Conservation (phyloP, 2,888 invertebrate genomes). For the Nasonia oneida region DNA sequence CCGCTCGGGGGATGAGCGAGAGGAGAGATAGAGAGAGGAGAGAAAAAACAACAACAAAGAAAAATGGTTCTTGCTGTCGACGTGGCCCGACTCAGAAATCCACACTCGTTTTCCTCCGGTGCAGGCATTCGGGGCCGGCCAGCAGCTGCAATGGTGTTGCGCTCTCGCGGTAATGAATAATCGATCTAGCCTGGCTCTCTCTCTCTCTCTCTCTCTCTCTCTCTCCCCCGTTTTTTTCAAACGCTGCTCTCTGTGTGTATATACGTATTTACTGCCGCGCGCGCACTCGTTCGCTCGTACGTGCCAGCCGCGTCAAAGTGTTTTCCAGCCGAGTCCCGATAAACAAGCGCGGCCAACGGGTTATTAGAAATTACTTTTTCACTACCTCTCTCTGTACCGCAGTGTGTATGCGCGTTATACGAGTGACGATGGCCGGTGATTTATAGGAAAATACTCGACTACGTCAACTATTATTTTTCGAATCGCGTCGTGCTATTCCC, state of each 20-base stretch:
- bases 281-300: neutral
- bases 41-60: constrained; percentile 6
- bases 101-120: neutral
- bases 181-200: constrained; percentile 22
- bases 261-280: constrained; percentile 39
- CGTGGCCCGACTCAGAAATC: constrained; percentile 26
- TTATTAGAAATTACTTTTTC: constrained; percentile 54
- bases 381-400: neutral
- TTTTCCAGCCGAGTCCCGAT: constrained; percentile 34
- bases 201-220: neutral
- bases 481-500: neutral
- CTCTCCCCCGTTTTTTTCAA: constrained; percentile 16
- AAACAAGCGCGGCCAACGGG: constrained; percentile 25
- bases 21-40: too few relatives aligned
- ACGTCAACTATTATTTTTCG: neutral
- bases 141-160: neutral
- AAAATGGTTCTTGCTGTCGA: constrained; percentile 36
- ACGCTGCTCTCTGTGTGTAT: neutral
- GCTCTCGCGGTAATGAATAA: constrained; percentile 43
- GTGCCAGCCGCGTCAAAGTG: constrained; percentile 38
- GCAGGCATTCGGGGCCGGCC: neutral
- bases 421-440: neutral
- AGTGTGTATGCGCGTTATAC: neutral
- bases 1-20: neutral
- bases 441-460: constrained; percentile 21